Conservation (phyloP, 2,797 vertebrate genomes). For the Myotis findleyi region DNA sequence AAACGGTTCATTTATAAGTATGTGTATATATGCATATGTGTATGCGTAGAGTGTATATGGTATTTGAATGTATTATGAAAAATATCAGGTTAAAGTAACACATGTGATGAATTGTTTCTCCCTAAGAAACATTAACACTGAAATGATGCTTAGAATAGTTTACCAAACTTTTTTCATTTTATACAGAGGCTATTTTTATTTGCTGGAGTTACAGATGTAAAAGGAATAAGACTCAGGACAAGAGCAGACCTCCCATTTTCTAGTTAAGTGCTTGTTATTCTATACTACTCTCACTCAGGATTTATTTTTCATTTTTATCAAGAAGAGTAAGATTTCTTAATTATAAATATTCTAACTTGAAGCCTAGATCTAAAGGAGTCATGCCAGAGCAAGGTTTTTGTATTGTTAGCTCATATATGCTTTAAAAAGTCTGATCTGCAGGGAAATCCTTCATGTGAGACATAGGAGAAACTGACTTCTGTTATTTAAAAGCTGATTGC, state of each 20-base stretch:
- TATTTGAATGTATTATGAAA: neutral
- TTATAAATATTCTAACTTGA: conserved; percentile 47
- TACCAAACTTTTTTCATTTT: neutral
- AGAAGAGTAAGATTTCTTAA: conserved; percentile 32
- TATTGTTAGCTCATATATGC: conserved; percentile 69
- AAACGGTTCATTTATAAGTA: neutral
- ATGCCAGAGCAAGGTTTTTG: conserved; percentile 51
- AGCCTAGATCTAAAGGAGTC: neutral
- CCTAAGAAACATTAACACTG: neutral
- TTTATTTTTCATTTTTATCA: conserved; percentile 12
- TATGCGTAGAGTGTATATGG: neutral
- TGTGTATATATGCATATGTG: too few relatives aligned
- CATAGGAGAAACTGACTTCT: conserved; percentile 61
- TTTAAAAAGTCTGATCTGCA: conserved; percentile 71
- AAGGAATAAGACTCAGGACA: neutral
- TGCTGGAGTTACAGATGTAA: neutral
- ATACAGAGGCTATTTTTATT: neutral
- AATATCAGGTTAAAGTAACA: neutral
- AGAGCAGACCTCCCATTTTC: neutral
- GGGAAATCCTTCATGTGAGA: conserved; percentile 64
- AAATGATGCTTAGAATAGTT: neutral
- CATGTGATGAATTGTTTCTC: neutral
- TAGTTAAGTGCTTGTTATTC: neutral
- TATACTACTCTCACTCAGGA: neutral
- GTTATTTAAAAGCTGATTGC: conserved; percentile 74